Conservation (phyloP, 2,113 vertebrate genomes). For the Gallinago paraguaiae region DNA sequence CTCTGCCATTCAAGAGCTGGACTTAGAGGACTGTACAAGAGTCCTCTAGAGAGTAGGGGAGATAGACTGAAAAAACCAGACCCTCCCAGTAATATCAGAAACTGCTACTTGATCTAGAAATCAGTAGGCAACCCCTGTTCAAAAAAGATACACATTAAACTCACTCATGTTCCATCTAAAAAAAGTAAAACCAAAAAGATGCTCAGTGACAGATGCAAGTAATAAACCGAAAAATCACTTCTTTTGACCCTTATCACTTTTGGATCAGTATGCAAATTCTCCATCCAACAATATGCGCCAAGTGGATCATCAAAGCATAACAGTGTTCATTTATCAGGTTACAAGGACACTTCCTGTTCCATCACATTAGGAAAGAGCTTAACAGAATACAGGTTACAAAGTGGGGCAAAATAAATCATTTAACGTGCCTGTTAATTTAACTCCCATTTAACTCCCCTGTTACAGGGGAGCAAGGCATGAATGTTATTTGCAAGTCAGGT, state of each 20-base stretch:
- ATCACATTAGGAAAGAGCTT: not conserved
- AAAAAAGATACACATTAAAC: not conserved
- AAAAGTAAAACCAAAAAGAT: not conserved
- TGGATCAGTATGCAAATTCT: not conserved
- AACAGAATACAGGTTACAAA: not conserved
- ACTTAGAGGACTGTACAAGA: not conserved
- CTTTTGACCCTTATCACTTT: constrained; percentile 6
- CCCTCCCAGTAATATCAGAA: not conserved
- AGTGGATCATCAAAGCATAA: not conserved
- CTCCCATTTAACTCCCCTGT: too few relatives aligned
- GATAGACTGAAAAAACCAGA: not conserved
- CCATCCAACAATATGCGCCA: not conserved
- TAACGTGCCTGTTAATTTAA: not conserved
- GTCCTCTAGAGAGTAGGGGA: not conserved
- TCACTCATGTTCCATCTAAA: not conserved
- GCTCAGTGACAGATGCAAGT: not conserved
- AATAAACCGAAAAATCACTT: constrained; percentile 3
- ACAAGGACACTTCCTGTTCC: not conserved
- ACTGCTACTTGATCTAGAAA: not conserved
- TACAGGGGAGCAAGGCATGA: not conserved
- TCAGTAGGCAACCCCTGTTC: not conserved
- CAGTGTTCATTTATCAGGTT: not conserved
- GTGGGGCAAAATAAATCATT: not conserved
- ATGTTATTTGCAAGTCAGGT: not conserved
- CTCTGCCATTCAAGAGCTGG: not conserved